phyloP scores from a whole-genome alignment of 2,113 vertebrate species.

The Elanus axillaris region DNA sequence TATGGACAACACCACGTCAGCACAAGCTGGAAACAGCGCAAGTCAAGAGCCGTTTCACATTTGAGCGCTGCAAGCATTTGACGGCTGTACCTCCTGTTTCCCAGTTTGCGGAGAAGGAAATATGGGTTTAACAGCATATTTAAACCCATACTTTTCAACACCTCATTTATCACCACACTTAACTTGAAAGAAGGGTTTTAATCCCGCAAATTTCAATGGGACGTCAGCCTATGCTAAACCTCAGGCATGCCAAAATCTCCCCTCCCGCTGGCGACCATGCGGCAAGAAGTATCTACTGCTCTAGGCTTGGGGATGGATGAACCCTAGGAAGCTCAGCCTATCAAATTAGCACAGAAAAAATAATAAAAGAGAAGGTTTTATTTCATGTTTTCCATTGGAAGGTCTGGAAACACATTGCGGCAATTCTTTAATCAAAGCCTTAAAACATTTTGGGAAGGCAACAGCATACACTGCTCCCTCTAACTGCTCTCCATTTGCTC shows the following conservation, averaged over 20 bases:
- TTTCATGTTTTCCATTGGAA: not conserved
- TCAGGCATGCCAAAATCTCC: not conserved
- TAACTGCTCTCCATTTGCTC: not conserved
- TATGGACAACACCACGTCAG: fast-evolving
- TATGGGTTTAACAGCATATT: not conserved
- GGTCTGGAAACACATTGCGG: not conserved
- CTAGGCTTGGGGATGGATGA: not conserved
- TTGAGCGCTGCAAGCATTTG: not conserved
- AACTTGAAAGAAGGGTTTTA: not conserved
- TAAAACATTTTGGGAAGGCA: not conserved
- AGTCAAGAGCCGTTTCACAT: not conserved
- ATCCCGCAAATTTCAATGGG: not conserved
- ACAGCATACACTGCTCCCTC: not conserved
- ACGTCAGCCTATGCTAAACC: not conserved
- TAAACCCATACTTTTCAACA: not conserved
- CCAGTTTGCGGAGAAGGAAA: not conserved
- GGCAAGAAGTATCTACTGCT: not conserved
- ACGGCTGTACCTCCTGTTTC: not conserved
- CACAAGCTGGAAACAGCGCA: fast-evolving
- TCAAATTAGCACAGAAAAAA: not conserved
- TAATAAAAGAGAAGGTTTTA: not conserved
- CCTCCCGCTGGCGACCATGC: fast-evolving
- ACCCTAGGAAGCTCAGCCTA: not conserved
- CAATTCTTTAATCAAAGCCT: not conserved
- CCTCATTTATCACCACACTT: not conserved